Evolutionary conservation across 1,140 invertebrate species (phyloP).

Genomic region (Cylas formicarius): DNA sequence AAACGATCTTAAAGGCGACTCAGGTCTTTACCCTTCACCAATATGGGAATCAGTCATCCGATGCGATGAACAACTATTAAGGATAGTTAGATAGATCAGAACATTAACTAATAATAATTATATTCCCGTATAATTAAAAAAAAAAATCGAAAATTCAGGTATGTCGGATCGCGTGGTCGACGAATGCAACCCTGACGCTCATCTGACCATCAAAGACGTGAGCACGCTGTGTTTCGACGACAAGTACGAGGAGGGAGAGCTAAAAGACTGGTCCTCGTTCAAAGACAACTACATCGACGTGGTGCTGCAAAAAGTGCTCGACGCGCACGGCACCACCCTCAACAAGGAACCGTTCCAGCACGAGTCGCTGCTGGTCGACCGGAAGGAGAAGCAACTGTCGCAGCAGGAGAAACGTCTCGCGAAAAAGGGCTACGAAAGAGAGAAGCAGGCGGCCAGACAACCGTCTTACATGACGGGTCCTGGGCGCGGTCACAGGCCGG

Average conservation of each 20-base stretch:
- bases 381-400: constrained; percentile 92
- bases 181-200: constrained; percentile 94
- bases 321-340: constrained; percentile 60
- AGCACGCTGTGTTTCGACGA: constrained; percentile 90
- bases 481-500: constrained; percentile 48
- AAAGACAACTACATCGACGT: constrained; percentile 73
- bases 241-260: constrained; percentile 66
- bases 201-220: constrained; percentile 90
- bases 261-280: constrained; percentile 60
- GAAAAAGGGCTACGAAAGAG: constrained; percentile 86
- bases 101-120: background rate
- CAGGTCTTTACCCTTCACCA: too few relatives aligned
- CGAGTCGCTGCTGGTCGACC: constrained; percentile 90
- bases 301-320: constrained; percentile 65
- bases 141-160: constrained; percentile 22
- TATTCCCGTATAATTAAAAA: background rate
- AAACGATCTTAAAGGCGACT: too few relatives aligned
- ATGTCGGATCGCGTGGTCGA: constrained; percentile 97
- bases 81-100: background rate
- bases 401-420: constrained; percentile 91
- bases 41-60: too few relatives aligned
- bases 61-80: too few relatives aligned
- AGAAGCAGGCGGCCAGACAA: constrained; percentile 77
- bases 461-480: constrained; percentile 51
- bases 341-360: constrained; percentile 93